These are phyloP conservation scores for Erythrocercus mccallii DNA, from an alignment of 2,113 vertebrate genomes.

Conservation along the genomic window DNA sequence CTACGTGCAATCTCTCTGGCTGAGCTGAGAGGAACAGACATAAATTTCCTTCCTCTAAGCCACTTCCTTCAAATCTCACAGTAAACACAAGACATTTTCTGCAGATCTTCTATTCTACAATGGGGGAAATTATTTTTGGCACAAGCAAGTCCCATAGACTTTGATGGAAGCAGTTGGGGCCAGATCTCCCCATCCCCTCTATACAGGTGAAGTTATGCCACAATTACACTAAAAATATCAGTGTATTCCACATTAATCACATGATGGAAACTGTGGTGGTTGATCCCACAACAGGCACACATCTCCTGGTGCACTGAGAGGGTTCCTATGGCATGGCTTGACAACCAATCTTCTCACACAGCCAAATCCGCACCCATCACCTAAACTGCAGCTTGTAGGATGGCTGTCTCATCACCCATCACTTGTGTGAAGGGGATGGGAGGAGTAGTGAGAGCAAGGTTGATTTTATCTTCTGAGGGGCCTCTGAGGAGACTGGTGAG, in stretches of 20 bases:
- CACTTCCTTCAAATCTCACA: neutral
- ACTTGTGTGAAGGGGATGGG: neutral
- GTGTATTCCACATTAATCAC: neutral
- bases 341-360: neutral
- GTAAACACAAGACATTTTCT: neutral
- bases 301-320: neutral
- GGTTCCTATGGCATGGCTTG: neutral
- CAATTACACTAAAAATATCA: neutral
- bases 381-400: neutral
- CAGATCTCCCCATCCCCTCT: neutral
- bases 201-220: neutral
- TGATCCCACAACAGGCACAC: neutral
- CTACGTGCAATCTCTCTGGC: neutral
- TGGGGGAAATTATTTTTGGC: neutral
- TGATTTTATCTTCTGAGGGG: neutral
- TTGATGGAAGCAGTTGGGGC: neutral
- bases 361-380: neutral
- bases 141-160: neutral
- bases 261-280: fast-evolving
- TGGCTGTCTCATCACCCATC: neutral
- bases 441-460: neutral
- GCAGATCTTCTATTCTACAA: neutral
- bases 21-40: neutral
- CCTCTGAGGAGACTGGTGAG: neutral
- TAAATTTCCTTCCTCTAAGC: neutral